Evolutionary conservation across 2,888 invertebrate genomes (phyloP).

Genomic region (Andrena chrysosceles): DNA sequence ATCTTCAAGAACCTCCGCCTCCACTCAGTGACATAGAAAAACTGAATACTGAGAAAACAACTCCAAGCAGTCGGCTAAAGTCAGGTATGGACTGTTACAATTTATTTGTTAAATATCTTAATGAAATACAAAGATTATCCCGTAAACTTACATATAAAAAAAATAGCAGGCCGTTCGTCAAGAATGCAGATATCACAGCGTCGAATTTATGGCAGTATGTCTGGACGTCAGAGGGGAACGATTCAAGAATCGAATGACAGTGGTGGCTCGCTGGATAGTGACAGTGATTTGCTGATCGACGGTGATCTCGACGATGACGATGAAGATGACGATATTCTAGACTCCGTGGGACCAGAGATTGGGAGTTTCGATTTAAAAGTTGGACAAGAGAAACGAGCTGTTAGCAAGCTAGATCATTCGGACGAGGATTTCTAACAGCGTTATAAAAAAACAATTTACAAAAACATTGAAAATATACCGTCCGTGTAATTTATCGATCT

Average conservation of each 20-base stretch:
- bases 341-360: conserved; percentile 76
- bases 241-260: conserved; percentile 81
- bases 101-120: neutral
- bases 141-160: conserved; percentile 19
- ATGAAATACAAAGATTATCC: neutral
- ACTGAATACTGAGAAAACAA: conserved; percentile 71
- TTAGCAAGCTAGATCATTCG: conserved; percentile 81
- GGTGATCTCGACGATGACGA: conserved; percentile 88
- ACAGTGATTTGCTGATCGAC: conserved; percentile 87
- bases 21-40: conserved; percentile 75
- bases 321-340: conserved; percentile 87
- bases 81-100: conserved; percentile 63
- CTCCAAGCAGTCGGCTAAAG: conserved; percentile 67
- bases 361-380: conserved; percentile 77
- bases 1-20: conserved; percentile 79
- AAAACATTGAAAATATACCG: conserved; percentile 40
- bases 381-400: conserved; percentile 78
- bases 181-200: conserved; percentile 81
- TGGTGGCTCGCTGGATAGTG: conserved; percentile 83
- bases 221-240: conserved; percentile 82
- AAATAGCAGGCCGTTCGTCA: conserved; percentile 76
- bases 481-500: conserved; percentile 43
- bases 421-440: conserved; percentile 81
- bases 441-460: conserved; percentile 43
- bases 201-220: conserved; percentile 87